phyloP scores from a whole-genome alignment of 1,140 invertebrate genomes.

The Himalopsyche phryganea region DNA sequence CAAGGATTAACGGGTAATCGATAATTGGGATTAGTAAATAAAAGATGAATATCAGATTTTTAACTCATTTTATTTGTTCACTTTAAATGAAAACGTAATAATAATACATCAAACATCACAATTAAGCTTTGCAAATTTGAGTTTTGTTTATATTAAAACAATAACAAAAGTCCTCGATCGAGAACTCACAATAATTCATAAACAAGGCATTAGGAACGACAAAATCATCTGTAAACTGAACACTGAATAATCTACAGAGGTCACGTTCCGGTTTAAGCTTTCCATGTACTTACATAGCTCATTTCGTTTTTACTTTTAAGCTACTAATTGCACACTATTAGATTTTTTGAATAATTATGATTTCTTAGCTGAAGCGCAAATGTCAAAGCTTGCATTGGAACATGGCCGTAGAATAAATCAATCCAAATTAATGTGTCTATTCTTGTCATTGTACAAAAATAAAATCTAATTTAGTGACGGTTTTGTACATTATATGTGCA shows the following conservation, averaged over 20 bases:
- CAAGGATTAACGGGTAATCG: too few species aligned
- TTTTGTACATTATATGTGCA: constrained; percentile 34
- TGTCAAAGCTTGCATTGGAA: constrained; percentile 6
- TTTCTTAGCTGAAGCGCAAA: not conserved
- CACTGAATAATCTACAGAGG: constrained; percentile 18
- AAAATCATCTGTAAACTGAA: constrained; percentile 14
- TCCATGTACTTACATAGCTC: too few species aligned
- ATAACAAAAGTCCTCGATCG: constrained; percentile 32
- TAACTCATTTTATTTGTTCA: constrained; percentile 34
- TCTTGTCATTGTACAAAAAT: constrained; percentile 32
- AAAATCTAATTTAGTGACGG: constrained; percentile 32
- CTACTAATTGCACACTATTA: too few species aligned
- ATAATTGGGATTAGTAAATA: too few species aligned
- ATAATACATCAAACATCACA: constrained; percentile 35
- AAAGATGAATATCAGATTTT: constrained; percentile 12
- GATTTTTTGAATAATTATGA: too few species aligned
- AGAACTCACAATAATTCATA: constrained; percentile 21
- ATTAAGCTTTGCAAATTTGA: constrained; percentile 33
- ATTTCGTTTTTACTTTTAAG: too few species aligned
- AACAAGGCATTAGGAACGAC: constrained; percentile 30
- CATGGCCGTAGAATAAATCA: constrained; percentile 6
- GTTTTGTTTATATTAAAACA: constrained; percentile 26
- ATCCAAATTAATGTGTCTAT: constrained; percentile 9
- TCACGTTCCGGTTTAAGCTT: constrained; percentile 4
- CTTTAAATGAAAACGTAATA: constrained; percentile 32